A percentile compares a stretch with the other conserved stretches of the same genome.
Conservation (phyloP, 2,888 invertebrate species). For the Plutella xylostella region DNA sequence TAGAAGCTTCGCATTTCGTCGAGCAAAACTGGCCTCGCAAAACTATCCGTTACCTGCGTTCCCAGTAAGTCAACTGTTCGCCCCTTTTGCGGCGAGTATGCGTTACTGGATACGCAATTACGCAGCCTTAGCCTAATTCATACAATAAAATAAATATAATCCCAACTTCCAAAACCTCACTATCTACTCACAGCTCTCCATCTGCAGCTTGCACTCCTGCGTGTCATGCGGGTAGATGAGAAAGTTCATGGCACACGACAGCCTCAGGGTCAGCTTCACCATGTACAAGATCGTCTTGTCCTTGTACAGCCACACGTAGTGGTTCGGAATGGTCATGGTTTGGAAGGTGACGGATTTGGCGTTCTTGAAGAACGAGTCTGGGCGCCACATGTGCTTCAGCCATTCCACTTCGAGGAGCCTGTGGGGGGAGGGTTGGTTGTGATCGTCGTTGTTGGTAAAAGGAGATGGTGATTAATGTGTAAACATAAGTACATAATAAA, state of each 20-base stretch:
- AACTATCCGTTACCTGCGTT: too few relatives aligned
- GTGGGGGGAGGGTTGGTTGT: conserved; percentile 15
- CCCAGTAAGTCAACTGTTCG: too few relatives aligned
- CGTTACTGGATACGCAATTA: too few relatives aligned
- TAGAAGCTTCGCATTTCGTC: too few relatives aligned
- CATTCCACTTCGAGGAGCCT: conserved; percentile 88
- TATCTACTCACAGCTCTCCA: conserved; percentile 89
- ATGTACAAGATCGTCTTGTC: conserved; percentile 83
- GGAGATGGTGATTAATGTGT: background rate
- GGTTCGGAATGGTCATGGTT: conserved; percentile 95
- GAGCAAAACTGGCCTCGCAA: too few relatives aligned
- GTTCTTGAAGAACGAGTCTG: conserved; percentile 94
- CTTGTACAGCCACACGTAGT: conserved; percentile 92
- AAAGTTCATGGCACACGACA: conserved; percentile 96
- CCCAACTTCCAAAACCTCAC: too few relatives aligned
- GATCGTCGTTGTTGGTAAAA: background rate
- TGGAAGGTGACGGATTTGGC: conserved; percentile 94
- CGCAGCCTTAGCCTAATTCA: too few relatives aligned
- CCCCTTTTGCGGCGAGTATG: too few relatives aligned
- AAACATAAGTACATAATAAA: too few relatives aligned
- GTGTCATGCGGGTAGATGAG: conserved; percentile 95
- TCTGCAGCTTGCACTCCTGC: conserved; percentile 93
- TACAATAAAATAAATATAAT: too few relatives aligned
- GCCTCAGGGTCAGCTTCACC: conserved; percentile 88
- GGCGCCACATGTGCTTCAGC: conserved; percentile 94